These are phyloP conservation scores for Zosterops japonicus DNA, from an alignment of 2,113 vertebrate genomes.

Conservation along the genomic window DNA sequence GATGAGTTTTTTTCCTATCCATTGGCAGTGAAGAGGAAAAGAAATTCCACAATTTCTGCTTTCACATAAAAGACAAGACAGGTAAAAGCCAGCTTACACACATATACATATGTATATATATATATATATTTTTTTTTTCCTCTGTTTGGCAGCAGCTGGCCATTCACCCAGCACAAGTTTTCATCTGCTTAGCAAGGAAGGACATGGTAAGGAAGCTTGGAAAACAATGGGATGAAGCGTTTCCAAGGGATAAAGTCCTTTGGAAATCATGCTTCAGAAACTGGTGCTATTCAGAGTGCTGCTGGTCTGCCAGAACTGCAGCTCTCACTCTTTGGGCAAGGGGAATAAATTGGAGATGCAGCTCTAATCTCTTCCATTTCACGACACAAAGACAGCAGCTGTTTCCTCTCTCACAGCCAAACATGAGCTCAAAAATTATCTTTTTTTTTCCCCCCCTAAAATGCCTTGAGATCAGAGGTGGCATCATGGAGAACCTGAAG, in stretches of 20 bases:
- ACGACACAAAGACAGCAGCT: not conserved
- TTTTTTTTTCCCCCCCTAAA: not conserved
- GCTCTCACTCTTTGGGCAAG: not conserved
- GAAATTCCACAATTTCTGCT: not conserved
- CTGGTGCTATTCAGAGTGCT: not conserved
- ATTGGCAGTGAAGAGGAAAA: not conserved
- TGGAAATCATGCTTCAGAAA: not conserved
- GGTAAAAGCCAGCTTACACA: not conserved
- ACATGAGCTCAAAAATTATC: not conserved
- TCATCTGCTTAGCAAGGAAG: not conserved
- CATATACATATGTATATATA: not conserved
- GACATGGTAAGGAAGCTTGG: fast-evolving
- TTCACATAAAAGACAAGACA: not conserved
- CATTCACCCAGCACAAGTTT: not conserved
- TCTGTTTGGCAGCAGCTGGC: not conserved
- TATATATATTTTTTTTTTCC: not conserved
- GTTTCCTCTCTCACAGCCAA: not conserved
- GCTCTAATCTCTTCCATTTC: not conserved
- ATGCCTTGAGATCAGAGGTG: not conserved
- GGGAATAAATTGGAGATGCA: not conserved
- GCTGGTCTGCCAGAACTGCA: not conserved
- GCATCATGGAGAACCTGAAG: not conserved
- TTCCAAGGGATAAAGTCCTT: not conserved
- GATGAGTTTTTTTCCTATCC: not conserved
- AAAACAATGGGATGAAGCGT: not conserved